phyloP scores from a whole-genome alignment of 2,797 vertebrate genomes.

The Sciurus vulgaris region DNA sequence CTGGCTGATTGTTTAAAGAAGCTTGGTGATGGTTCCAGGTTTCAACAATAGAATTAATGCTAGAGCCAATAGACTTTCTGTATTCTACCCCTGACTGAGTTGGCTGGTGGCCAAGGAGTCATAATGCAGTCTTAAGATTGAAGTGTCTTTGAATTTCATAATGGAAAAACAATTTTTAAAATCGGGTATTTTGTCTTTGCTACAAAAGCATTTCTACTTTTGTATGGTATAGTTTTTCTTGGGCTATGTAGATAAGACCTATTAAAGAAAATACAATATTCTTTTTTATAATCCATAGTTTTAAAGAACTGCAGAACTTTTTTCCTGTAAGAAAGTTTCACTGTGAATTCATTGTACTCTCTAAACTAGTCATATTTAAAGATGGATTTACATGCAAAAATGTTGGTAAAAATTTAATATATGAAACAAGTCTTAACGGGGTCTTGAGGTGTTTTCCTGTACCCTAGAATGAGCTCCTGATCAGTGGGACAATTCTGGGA shows the following conservation, averaged over 20 bases:
- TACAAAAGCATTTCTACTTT: neutral
- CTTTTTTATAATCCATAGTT: slow-evolving; percentile 37
- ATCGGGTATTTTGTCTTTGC: neutral
- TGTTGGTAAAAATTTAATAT: slow-evolving; percentile 21
- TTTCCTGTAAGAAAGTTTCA: slow-evolving; percentile 11
- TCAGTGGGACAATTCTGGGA: slow-evolving; percentile 3
- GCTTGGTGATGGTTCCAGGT: slow-evolving; percentile 48
- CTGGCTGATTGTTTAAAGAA: slow-evolving; percentile 51
- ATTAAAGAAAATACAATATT: slow-evolving; percentile 18
- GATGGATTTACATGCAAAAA: neutral
- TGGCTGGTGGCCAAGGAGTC: neutral
- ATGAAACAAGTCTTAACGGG: neutral
- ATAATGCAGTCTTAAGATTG: slow-evolving; percentile 15
- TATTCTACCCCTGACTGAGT: neutral
- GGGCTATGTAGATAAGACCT: neutral
- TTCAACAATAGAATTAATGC: slow-evolving; percentile 41
- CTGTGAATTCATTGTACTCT: neutral
- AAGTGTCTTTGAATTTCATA: slow-evolving; percentile 36
- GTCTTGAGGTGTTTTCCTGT: neutral
- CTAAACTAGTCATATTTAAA: slow-evolving; percentile 37
- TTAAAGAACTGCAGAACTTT: slow-evolving; percentile 29
- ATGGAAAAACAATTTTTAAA: slow-evolving; percentile 35
- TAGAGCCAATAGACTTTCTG: slow-evolving; percentile 22
- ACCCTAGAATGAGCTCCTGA: slow-evolving; percentile 25
- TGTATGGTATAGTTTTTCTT: slow-evolving; percentile 34